Conservation (phyloP, 2,797 vertebrate genomes). For the Sebastes steindachneri region DNA sequence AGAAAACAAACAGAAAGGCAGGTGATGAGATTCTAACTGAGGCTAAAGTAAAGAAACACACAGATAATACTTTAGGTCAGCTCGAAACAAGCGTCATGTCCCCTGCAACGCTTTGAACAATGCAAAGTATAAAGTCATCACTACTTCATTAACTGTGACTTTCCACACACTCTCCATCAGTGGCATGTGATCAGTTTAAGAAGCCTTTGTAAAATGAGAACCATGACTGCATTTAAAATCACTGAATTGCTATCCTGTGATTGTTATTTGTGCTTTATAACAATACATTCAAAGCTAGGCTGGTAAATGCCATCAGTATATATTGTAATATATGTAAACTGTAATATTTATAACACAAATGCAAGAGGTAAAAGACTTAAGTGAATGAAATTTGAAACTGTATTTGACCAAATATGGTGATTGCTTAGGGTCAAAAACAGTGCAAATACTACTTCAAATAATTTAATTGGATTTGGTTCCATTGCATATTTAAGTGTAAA, state of each 20-base stretch:
- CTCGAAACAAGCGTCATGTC: neutral
- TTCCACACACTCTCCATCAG: neutral
- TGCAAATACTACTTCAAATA: neutral
- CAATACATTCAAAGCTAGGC: neutral
- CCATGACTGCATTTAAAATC: neutral
- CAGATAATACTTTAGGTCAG: neutral
- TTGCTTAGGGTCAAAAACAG: neutral
- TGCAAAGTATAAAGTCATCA: neutral
- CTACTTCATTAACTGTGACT: neutral
- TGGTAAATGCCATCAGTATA: neutral
- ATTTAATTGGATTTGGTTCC: neutral
- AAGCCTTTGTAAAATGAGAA: neutral
- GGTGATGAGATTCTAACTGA: slow-evolving; percentile 21
- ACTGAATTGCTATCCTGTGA: neutral
- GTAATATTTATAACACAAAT: neutral
- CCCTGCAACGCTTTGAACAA: neutral
- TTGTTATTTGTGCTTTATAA: neutral
- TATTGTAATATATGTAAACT: neutral
- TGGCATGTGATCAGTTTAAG: neutral
- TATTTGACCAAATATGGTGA: neutral
- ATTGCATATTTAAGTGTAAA: neutral
- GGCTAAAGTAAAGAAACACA: neutral
- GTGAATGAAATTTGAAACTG: neutral
- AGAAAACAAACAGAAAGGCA: slow-evolving; percentile 22
- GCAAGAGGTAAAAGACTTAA: neutral